Conservation (phyloP, 2,797 vertebrate genomes). For the Acrossocheilus fasciatus region DNA sequence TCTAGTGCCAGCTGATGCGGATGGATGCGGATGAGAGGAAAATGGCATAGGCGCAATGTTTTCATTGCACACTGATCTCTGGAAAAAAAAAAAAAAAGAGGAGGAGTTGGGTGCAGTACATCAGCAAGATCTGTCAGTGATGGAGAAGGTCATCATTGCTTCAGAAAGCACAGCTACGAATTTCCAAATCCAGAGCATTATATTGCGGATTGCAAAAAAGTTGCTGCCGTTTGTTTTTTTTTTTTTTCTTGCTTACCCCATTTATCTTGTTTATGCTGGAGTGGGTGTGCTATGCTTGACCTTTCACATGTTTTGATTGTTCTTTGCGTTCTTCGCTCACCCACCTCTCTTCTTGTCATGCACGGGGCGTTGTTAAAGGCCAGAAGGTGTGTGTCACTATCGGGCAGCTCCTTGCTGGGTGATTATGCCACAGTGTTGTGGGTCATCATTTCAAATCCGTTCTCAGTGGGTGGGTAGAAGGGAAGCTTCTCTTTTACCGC, state of each 20-base stretch:
- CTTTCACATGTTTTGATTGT: constrained; percentile 48
- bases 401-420: constrained; percentile 47
- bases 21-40: constrained; percentile 72
- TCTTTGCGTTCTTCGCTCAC: constrained; percentile 32
- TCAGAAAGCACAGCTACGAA: constrained; percentile 2
- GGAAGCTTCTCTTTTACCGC: constrained; percentile 20
- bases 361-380: constrained; percentile 57
- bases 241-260: not conserved
- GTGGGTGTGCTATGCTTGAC: constrained; percentile 31
- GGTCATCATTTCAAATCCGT: constrained; percentile 63
- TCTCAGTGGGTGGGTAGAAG: constrained; percentile 41
- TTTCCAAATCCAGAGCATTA: not conserved
- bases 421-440: constrained; percentile 65
- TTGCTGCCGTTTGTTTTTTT: not conserved
- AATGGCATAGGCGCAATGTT: constrained; percentile 78
- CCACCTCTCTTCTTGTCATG: constrained; percentile 61
- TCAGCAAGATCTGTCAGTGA: constrained; percentile 48
- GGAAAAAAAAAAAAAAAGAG: constrained; percentile 46
- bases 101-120: constrained; percentile 60
- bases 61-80: constrained; percentile 77
- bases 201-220: not conserved
- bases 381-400: constrained; percentile 70
- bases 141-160: constrained; percentile 38
- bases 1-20: constrained; percentile 73
- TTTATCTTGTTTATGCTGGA: not conserved